Evolutionary conservation across 92 coral and sea anemone species (phyloP).

Genomic region (Porites cylindrica): DNA sequence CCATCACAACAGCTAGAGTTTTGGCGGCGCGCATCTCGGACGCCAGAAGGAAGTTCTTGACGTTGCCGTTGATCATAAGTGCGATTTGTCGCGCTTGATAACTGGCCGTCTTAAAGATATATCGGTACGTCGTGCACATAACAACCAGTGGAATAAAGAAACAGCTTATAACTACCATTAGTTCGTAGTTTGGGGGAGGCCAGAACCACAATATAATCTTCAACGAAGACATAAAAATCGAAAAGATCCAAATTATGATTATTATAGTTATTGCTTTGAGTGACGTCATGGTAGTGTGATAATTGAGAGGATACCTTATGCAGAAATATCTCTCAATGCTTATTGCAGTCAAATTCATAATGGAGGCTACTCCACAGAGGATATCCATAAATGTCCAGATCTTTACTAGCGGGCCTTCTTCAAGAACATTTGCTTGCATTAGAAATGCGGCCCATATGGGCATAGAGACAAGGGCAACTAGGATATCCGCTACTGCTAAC

Average conservation of each 20-base stretch:
- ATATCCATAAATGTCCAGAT: constrained; percentile 92
- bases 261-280: constrained; percentile 74
- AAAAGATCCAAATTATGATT: constrained; percentile 81
- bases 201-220: constrained; percentile 68
- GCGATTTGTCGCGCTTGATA: constrained; percentile 95
- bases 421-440: constrained; percentile 61
- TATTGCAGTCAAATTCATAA: constrained; percentile 88
- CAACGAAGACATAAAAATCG: constrained; percentile 77
- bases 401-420: constrained; percentile 33
- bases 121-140: constrained; percentile 80
- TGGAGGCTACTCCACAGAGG: constrained; percentile 90
- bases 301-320: constrained; percentile 87
- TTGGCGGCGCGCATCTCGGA: constrained; percentile 96
- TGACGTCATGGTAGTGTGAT: constrained; percentile 88
- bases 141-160: constrained; percentile 84
- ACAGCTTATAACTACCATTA: constrained; percentile 80
- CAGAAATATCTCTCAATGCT: constrained; percentile 94
- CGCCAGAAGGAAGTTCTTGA: constrained; percentile 87
- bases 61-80: constrained; percentile 90
- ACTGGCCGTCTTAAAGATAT: constrained; percentile 93
- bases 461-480: constrained; percentile 81
- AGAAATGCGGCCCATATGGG: constrained; percentile 94
- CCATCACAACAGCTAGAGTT: constrained; percentile 93
- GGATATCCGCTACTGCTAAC: constrained; percentile 83
- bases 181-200: constrained; percentile 84